These are phyloP conservation scores for Apostichopus californicus DNA, from an alignment of 35 echinoderm and acorn worm species.

Conservation along the genomic window DNA sequence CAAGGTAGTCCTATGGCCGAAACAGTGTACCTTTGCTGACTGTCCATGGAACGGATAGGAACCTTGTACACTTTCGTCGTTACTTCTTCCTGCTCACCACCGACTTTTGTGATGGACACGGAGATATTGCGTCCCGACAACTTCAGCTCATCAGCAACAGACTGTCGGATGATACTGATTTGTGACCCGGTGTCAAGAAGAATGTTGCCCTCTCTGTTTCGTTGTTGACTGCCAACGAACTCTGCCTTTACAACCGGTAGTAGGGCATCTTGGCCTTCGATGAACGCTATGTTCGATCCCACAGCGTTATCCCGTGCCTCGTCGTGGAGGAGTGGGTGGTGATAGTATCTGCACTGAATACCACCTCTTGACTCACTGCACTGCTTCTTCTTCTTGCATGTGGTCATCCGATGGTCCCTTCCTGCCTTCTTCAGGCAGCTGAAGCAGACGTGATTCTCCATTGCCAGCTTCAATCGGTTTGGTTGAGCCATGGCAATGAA, in stretches of 20 bases:
- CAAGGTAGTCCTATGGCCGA: slow-evolving; percentile 55
- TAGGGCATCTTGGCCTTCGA: slow-evolving; percentile 11
- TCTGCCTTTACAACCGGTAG: slow-evolving; percentile 42
- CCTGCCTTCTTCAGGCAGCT: slow-evolving; percentile 73
- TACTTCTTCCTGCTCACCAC: slow-evolving; percentile 21
- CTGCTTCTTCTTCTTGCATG: slow-evolving; percentile 39
- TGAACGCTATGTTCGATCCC: slow-evolving; percentile 2
- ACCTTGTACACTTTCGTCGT: slow-evolving; percentile 60
- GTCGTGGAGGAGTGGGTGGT: slow-evolving; percentile 58
- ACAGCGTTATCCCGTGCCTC: not conserved
- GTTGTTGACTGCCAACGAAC: not conserved
- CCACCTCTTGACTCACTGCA: slow-evolving; percentile 1
- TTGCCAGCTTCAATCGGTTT: slow-evolving; percentile 54
- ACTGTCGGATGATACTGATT: not conserved
- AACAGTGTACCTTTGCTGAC: slow-evolving; percentile 8
- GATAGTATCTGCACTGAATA: slow-evolving; percentile 1
- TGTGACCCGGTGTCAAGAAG: slow-evolving; percentile 58
- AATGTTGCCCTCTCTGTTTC: slow-evolving; percentile 13
- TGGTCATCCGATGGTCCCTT: slow-evolving; percentile 51
- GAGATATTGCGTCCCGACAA: slow-evolving; percentile 42
- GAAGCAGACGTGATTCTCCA: slow-evolving; percentile 63
- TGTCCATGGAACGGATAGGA: slow-evolving; percentile 4
- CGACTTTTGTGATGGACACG: slow-evolving; percentile 53
- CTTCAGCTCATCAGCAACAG: slow-evolving; percentile 50
- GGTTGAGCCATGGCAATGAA: slow-evolving; percentile 9